phyloP scores from a whole-genome alignment of 2,113 vertebrate species.

The Chaetodon auriga region DNA sequence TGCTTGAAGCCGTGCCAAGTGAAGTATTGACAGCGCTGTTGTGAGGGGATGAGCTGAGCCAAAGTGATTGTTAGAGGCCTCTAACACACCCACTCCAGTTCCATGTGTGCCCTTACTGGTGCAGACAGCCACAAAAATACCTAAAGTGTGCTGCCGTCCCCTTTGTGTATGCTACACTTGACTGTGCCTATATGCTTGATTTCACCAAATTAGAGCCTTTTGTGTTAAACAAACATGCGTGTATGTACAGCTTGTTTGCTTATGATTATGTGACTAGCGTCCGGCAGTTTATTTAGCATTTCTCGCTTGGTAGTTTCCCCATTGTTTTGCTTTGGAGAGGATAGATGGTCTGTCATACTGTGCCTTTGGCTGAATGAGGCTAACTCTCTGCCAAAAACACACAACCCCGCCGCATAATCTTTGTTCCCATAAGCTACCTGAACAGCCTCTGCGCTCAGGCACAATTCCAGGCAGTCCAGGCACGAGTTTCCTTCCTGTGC shows the following conservation, averaged over 20 bases:
- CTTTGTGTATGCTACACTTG: background rate
- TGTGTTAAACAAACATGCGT: constrained; percentile 20
- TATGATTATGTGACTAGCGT: constrained; percentile 14
- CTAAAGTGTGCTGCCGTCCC: background rate
- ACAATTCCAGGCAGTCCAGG: constrained; percentile 44
- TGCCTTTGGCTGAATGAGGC: constrained; percentile 43
- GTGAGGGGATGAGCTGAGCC: background rate
- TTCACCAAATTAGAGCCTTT: constrained; percentile 35
- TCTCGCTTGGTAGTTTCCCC: constrained; percentile 14
- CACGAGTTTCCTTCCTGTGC: constrained; percentile 62
- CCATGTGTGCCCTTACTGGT: background rate
- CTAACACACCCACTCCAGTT: background rate
- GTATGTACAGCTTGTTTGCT: constrained; percentile 22
- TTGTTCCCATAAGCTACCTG: constrained; percentile 69
- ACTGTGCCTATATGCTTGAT: constrained; percentile 2
- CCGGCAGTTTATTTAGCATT: constrained; percentile 24
- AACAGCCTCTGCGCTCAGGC: constrained; percentile 40
- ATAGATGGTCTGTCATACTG: constrained; percentile 46
- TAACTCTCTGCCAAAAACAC: constrained; percentile 52
- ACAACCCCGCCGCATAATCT: constrained; percentile 42
- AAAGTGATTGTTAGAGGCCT: background rate
- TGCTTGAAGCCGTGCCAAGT: background rate
- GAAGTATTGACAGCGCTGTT: background rate
- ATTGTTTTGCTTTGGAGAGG: constrained; percentile 34
- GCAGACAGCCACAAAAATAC: constrained; percentile 2